A percentile compares a stretch with the other conserved stretches of the same genome.
These are phyloP conservation scores for Philotrypesis tridentata DNA, from an alignment of 1,140 invertebrate genomes.

Conservation along the genomic window DNA sequence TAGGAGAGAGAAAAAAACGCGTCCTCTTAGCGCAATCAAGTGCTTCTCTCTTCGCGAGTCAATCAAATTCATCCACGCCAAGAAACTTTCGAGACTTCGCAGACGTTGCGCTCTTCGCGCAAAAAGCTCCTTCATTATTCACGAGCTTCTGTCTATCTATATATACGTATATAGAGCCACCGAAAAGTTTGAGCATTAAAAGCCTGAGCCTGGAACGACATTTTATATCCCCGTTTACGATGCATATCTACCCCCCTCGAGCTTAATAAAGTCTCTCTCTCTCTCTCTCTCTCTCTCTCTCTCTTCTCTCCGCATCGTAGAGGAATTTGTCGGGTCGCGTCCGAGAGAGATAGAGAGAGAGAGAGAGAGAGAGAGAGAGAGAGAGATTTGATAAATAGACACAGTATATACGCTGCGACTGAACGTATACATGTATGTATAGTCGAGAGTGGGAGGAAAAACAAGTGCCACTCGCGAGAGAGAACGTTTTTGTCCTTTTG, in stretches of 20 bases:
- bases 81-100: conserved; percentile 4
- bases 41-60: conserved; percentile 44
- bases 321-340: not conserved
- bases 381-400: not conserved
- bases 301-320: not conserved
- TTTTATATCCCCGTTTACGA: not conserved
- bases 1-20: not conserved
- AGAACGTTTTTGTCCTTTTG: not conserved
- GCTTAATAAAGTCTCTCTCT: not conserved
- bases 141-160: not conserved
- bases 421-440: no score
- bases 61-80: conserved; percentile 17
- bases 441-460: not conserved
- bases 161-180: not conserved
- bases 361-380: no score
- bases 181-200: not conserved
- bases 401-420: no score
- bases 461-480: not conserved
- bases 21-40: not conserved
- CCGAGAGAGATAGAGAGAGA: no score
- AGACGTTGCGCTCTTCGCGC: not conserved
- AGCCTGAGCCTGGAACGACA: not conserved
- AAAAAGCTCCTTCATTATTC: conserved; percentile 13
- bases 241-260: not conserved
- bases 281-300: no score